Evolutionary conservation across 2,113 vertebrate species (phyloP), one percentile per base, ranked within the genome.

Genomic region (Rafetus swinhoei): DNA sequence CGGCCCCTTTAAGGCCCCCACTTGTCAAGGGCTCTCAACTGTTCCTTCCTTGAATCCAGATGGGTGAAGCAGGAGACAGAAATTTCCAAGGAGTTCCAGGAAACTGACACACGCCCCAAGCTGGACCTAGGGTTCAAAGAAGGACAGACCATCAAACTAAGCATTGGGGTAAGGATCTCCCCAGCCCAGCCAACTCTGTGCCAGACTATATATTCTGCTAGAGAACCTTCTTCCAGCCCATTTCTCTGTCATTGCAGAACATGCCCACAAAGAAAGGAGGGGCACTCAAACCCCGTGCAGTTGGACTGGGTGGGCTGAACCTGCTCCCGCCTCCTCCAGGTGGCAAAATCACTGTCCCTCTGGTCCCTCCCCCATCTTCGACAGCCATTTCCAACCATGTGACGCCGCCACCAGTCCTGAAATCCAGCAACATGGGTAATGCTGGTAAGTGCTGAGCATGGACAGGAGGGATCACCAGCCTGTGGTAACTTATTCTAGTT

Each of bases 81-180:
- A 93, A 98, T 99, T 59, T 99, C 96, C 82, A 99, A 98, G 95
- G 99, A 99, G 92, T 99, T 98, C 62, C 98, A 99, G 95, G 97
- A 98, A 92, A 98, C 98, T 95, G 99, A 99, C 93, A 95, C 94
- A n/a, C 98, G 98, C 90, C 99, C 99, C 35, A 99, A 99, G 94
- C 97, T 99, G 95, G 99, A 99, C 95, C 97, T 99, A 52, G 99
- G 99, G 54, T 99, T 99, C 96, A 99, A 99, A 98, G 99, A 99
- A 96, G 99, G 99, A 56, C 99, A 99, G 96, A 99, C 99, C 57
- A 99, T 99, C 94, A 99, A 99, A 90, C 97, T 99, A 76, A 99
- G 99, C 96, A 99, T 99, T 72, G 99, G 99, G 98, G 99, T 99
- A 97, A 97, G 98, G 86, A 79, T 84, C 13, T 8, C 65, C 35